Evolutionary conservation across 2,888 invertebrate species (phyloP).

Genomic region (Cephus spinipes): DNA sequence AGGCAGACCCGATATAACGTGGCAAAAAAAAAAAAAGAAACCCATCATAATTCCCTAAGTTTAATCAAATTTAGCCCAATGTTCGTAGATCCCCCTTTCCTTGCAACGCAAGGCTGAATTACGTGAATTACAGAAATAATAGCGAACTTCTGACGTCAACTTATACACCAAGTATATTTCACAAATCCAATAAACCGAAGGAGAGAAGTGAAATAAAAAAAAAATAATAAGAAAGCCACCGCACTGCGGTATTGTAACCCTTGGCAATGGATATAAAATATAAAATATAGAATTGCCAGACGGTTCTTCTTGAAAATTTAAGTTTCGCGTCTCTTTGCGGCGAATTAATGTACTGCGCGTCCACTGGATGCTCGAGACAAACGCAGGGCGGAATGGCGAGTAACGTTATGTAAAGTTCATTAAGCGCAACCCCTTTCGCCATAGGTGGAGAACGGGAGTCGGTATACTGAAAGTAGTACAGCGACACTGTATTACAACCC

Average conservation of each 20-base stretch:
- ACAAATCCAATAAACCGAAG: not conserved
- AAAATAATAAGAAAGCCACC: not conserved
- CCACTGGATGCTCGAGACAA: not conserved
- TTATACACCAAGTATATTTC: not conserved
- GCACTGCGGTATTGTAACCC: not conserved
- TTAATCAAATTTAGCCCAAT: not conserved
- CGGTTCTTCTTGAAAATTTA: not conserved
- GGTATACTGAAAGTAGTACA: conserved; percentile 18
- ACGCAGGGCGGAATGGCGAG: conserved; percentile 39
- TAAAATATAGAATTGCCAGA: not conserved
- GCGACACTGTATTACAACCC: not conserved
- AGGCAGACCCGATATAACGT: not conserved
- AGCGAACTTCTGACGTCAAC: not conserved
- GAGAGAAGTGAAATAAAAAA: not conserved
- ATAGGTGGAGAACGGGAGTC: not conserved
- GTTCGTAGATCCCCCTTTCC: not conserved
- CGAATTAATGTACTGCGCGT: not conserved
- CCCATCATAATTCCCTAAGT: not conserved
- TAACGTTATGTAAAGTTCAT: conserved; percentile 61
- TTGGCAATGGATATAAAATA: not conserved
- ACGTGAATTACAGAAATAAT: not conserved
- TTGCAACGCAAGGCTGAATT: not conserved
- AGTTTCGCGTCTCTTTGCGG: not conserved
- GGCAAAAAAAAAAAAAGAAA: not conserved
- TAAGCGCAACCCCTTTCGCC: conserved; percentile 50